Evolutionary conservation across 2,888 invertebrate genomes (phyloP), one percentile per base, ranked within the genome.

Genomic region (Poecilobothrus nobilitatus): DNA sequence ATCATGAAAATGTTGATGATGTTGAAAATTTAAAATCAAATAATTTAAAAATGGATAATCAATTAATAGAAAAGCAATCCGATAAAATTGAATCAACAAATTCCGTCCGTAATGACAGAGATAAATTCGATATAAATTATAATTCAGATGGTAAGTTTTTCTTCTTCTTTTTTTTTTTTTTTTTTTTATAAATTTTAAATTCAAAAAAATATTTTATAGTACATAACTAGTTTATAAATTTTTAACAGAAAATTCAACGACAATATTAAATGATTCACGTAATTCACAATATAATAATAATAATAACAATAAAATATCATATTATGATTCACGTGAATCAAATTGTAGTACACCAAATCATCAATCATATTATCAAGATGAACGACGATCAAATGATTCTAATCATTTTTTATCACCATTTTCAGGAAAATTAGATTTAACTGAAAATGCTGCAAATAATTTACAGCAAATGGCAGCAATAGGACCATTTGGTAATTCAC

Each of bases 261-360:
- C 37, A 37, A 37, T 12, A 7, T 8, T 10, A 8, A 37, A 5
- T 10, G 37, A 37, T 37, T 37, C 37, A 37, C 37, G 12, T 37
- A 37, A 37, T 37, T 37, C 37, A 37, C 12, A 10, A 27, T 27
- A 15, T 41, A 41, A 12, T 41, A 41, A 6, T 12, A 41, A 41
- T 41, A 12, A 41, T 41, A 41, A 9, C 2, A 41, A 41, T 2
- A 41, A 41, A 41, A 8, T 8, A 41, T 41, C 41, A 41, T 15
- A 41, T 41, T 41, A 41, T 41, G 41, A 41, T 41, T 41, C 41
- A 41, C 41, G 27, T 27, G 27, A 41, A 53, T 81, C 84, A 71
- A 81, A 82, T 74, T 81, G 83, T 69, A 83, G 81, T 77, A 82
- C 85, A 75, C 81, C 85, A 74, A 81, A 83, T 78, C 76, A 76